Evolutionary conservation across 2,888 invertebrate genomes (phyloP), one percentile per base, ranked within the genome.

Genomic region (Dasysyrphus albostriatus): DNA sequence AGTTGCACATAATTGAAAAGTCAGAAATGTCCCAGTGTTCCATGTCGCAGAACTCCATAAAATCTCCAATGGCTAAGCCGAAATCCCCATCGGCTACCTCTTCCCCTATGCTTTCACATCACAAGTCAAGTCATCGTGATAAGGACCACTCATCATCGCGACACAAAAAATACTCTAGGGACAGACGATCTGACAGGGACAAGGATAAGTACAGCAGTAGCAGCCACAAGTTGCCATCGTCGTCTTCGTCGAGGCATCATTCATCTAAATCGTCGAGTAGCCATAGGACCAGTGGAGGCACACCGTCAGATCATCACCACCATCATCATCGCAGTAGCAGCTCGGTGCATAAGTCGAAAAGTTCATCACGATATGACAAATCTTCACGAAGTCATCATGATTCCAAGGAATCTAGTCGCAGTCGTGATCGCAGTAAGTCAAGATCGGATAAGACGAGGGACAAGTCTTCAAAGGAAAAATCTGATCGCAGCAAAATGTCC

Each of bases 361-460:
- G 88, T 49, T 76, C 88, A 0, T 80, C 72, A n/a, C 87, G 88
- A 92, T 89, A 93, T 81, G 70, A 63, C 0, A 93, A 91, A 88
- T 78, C 80, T 34, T 92, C 93, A 0, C 91, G 92, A 84, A 91
- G 92, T n/a, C 93, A 93, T 12, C 93, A 93, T 51, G 94, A 93
- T 19, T 72, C 65, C 0, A 85, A 88, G 29, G 82, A 80, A 10
- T 81, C 81, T 0, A 32, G 49, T 49, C 74, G 93, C 78, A 92
- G 92, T 77, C 92, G 90, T 39, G 91, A 90, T 88, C 70, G 80
- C 37, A 91, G 91, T 84, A 83, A 83, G 76, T 88, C 83, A 34
- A 84, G 47, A 58, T 76, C 78, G 42, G 9, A 70, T 63, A 16
- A 91, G 90, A 70, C 91, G 9, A 67, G 72, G 9, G 79, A 87